A percentile compares a stretch with the other conserved stretches of the same genome.
phyloP scores from a whole-genome alignment of 2,113 vertebrate genomes.

The Podilymbus podiceps region DNA sequence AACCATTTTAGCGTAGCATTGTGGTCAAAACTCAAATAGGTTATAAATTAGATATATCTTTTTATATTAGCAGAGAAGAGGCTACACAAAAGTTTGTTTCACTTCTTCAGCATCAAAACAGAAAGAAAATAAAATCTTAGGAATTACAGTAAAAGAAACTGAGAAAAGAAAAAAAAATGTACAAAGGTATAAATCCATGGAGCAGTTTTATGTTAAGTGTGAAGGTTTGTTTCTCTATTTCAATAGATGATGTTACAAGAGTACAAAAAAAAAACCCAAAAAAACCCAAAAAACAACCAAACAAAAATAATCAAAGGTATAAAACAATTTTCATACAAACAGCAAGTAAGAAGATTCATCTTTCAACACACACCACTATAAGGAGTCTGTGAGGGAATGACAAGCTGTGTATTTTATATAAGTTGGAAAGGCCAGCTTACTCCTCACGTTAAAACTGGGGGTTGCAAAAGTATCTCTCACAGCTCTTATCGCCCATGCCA shows the following conservation, averaged over 20 bases:
- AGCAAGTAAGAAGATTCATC: background rate
- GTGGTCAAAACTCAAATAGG: background rate
- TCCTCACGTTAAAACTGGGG: background rate
- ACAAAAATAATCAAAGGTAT: background rate
- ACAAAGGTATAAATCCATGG: fast-evolving
- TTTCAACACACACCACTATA: background rate
- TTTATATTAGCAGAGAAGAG: background rate
- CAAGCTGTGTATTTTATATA: fast-evolving
- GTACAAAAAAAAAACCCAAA: background rate
- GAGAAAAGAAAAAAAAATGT: fast-evolving
- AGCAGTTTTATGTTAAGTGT: background rate
- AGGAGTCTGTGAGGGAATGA: background rate
- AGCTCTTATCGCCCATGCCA: background rate
- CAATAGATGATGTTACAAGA: background rate
- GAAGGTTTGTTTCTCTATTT: background rate
- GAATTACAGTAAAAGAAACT: background rate
- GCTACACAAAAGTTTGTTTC: background rate
- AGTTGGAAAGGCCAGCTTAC: background rate
- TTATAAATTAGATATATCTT: background rate
- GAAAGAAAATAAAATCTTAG: background rate
- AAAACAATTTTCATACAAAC: fast-evolving
- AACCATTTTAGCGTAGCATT: background rate
- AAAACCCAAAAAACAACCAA: no score
- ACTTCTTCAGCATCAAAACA: background rate
- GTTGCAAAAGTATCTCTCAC: background rate